Evolutionary conservation across 1,140 invertebrate genomes (phyloP).

Genomic region (Halesus radiatus): DNA sequence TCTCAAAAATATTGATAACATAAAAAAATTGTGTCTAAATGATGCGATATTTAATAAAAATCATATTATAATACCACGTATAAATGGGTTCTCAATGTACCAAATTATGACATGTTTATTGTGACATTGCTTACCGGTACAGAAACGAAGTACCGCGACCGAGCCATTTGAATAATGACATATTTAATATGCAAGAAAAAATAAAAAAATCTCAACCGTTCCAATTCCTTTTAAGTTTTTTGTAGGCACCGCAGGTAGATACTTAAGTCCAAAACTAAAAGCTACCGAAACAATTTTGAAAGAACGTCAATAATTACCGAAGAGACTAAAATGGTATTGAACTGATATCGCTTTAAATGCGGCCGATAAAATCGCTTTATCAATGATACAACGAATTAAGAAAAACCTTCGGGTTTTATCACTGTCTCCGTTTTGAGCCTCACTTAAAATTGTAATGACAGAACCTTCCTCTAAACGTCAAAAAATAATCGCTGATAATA

Average conservation of each 20-base stretch:
- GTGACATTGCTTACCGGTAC: too few species aligned
- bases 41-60: too few species aligned
- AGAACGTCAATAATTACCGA: neutral
- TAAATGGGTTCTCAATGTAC: too few species aligned
- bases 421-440: neutral
- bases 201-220: conserved; percentile 8
- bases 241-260: neutral
- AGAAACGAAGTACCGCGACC: too few species aligned
- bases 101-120: too few species aligned
- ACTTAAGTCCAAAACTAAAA: neutral
- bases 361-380: conserved; percentile 21
- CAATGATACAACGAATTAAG: conserved; percentile 2
- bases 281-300: conserved; percentile 15
- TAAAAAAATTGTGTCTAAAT: too few species aligned
- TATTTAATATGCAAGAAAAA: neutral
- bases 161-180: neutral
- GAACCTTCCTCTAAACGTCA: neutral
- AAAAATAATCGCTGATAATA: neutral
- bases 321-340: neutral
- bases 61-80: too few species aligned
- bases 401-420: conserved; percentile 8
- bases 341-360: conserved; percentile 14
- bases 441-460: neutral
- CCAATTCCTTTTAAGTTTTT: neutral
- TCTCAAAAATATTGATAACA: too few species aligned